Evolutionary conservation across 2,113 vertebrate genomes (phyloP).

Genomic region (Condylura cristata): DNA sequence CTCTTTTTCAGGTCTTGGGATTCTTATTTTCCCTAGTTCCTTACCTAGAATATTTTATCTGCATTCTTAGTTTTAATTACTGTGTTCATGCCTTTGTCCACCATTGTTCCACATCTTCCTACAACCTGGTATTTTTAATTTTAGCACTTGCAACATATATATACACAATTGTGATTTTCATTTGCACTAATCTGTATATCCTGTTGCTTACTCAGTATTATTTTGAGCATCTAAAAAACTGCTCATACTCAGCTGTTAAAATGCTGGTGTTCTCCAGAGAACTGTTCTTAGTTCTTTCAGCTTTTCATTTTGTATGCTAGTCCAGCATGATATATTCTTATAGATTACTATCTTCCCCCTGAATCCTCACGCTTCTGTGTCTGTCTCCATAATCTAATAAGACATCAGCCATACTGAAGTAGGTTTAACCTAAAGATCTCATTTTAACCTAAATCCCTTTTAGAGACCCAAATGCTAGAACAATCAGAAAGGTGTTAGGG

Average conservation of each 20-base stretch:
- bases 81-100: not conserved
- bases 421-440: not conserved
- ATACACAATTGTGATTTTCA: not conserved
- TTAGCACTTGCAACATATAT: not conserved
- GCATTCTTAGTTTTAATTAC: not conserved
- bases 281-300: not conserved
- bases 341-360: not conserved
- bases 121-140: not conserved
- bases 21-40: constrained; percentile 9
- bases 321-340: not conserved
- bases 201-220: not conserved
- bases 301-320: not conserved
- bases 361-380: not conserved
- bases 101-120: not conserved
- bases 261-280: not conserved
- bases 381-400: not conserved
- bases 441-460: not conserved
- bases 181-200: not conserved
- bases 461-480: not conserved
- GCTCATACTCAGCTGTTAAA: not conserved
- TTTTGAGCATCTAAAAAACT: constrained; percentile 18
- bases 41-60: not conserved
- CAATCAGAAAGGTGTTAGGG: not conserved
- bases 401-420: not conserved
- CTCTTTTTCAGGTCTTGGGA: not conserved